Evolutionary conservation across 2,797 vertebrate genomes (phyloP).

Genomic region (Lithobates sylvaticus): DNA sequence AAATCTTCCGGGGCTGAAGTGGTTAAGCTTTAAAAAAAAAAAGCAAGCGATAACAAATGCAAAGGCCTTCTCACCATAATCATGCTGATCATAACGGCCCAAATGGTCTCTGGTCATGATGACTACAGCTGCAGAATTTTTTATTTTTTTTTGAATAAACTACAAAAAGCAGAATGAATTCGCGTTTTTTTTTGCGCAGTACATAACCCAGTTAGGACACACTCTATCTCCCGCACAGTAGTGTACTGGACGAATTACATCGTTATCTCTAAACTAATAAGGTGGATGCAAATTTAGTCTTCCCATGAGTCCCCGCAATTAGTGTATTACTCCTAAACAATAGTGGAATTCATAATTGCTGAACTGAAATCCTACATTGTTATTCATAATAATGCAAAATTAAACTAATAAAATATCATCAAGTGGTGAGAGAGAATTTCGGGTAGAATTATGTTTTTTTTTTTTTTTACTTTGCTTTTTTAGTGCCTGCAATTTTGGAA

Average conservation of each 20-base stretch:
- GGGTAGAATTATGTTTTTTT: conserved; percentile 45
- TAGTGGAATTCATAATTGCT: conserved; percentile 61
- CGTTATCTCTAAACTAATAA: conserved; percentile 63
- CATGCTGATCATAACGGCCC: too few relatives aligned
- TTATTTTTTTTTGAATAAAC: background rate
- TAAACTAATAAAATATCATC: conserved; percentile 63
- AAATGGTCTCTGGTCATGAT: too few relatives aligned
- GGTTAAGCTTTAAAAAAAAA: too few relatives aligned
- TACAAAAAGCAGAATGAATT: conserved; percentile 5
- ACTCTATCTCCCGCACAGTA: conserved; percentile 41
- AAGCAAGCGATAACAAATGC: too few relatives aligned
- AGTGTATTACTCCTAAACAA: conserved; percentile 60
- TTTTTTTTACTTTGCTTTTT: conserved; percentile 31
- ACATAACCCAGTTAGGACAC: conserved; percentile 41
- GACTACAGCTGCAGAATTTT: too few relatives aligned
- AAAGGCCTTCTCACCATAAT: too few relatives aligned
- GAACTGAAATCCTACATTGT: conserved; percentile 50
- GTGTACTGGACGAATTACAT: conserved; percentile 61
- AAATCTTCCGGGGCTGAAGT: too few relatives aligned
- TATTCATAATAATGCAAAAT: conserved; percentile 64
- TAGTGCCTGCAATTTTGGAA: conserved; percentile 49
- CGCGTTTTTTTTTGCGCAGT: background rate
- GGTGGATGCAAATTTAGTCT: conserved; percentile 61
- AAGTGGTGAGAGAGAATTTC: conserved; percentile 56
- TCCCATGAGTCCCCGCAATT: conserved; percentile 61